Evolutionary conservation across 2,888 invertebrate genomes (phyloP).

Genomic region (Drosophila trichaetosa): DNA sequence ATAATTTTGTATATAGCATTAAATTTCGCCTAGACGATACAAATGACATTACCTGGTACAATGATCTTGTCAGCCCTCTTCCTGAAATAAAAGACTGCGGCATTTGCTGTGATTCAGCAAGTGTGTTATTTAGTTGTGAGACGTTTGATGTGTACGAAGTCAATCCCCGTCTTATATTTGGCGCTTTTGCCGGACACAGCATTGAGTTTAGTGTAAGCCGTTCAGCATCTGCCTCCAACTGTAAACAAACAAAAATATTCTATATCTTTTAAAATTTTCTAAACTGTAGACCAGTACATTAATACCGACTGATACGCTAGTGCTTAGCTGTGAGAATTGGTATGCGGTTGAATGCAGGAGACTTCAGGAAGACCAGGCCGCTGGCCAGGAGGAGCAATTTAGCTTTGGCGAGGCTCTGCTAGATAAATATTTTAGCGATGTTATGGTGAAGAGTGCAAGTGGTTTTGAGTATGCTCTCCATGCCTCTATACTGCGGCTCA

Average conservation of each 20-base stretch:
- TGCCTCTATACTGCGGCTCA: slow-evolving; percentile 86
- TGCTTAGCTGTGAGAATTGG: slow-evolving; percentile 88
- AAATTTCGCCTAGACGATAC: slow-evolving; percentile 86
- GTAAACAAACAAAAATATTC: background rate
- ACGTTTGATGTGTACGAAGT: slow-evolving; percentile 87
- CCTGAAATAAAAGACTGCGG: slow-evolving; percentile 81
- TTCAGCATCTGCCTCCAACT: background rate
- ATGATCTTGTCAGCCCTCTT: slow-evolving; percentile 85
- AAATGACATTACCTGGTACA: slow-evolving; percentile 88
- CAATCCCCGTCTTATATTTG: slow-evolving; percentile 86
- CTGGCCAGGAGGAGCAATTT: slow-evolving; percentile 86
- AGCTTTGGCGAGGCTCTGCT: slow-evolving; percentile 88
- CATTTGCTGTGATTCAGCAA: slow-evolving; percentile 82
- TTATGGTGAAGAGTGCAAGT: slow-evolving; percentile 80
- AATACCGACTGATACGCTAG: slow-evolving; percentile 86
- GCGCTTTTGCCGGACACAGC: slow-evolving; percentile 88
- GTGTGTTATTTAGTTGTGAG: slow-evolving; percentile 89
- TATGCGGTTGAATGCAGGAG: slow-evolving; percentile 88
- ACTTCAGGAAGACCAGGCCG: slow-evolving; percentile 85
- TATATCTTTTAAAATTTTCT: background rate
- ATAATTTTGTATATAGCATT: slow-evolving; percentile 75
- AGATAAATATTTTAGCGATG: slow-evolving; percentile 89
- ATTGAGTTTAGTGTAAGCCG: slow-evolving; percentile 87
- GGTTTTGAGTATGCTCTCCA: slow-evolving; percentile 86
- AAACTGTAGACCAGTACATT: slow-evolving; percentile 85